These are phyloP conservation scores for Bombus fervidus DNA, from an alignment of 1,140 invertebrate genomes.

Conservation along the genomic window DNA sequence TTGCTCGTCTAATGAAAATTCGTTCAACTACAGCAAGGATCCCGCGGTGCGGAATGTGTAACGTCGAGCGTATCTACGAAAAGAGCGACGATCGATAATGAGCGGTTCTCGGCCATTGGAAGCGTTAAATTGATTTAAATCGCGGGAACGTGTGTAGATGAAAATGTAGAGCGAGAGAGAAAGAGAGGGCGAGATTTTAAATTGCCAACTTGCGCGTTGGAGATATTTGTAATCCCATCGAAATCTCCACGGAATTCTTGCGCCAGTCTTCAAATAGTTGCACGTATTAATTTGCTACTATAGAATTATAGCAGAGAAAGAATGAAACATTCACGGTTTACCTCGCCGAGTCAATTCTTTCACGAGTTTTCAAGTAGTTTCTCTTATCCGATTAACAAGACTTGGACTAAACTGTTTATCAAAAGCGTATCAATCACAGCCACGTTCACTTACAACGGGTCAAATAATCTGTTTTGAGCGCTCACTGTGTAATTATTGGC, in stretches of 20 bases:
- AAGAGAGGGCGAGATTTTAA: background rate
- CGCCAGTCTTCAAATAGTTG: background rate
- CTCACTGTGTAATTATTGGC: too few species aligned
- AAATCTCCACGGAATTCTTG: background rate
- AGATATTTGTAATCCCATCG: slow-evolving; percentile 4
- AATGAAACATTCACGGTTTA: background rate
- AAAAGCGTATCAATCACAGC: too few species aligned
- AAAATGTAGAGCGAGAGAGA: background rate
- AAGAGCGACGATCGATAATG: slow-evolving; percentile 44
- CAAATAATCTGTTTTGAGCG: too few species aligned
- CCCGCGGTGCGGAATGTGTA: slow-evolving; percentile 26
- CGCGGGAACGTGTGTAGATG: background rate
- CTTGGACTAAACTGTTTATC: too few species aligned
- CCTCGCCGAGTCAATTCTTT: too few species aligned
- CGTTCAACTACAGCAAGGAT: slow-evolving; percentile 21
- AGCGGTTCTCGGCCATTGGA: slow-evolving; percentile 43
- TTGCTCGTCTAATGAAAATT: slow-evolving; percentile 53
- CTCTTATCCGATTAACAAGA: too few species aligned
- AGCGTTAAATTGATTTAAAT: slow-evolving; percentile 59
- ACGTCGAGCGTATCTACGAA: slow-evolving; percentile 5
- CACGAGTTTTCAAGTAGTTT: too few species aligned
- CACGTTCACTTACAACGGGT: too few species aligned
- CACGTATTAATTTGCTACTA: background rate
- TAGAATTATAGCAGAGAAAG: too few species aligned
- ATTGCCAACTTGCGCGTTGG: background rate